Base-by-base conservation (phyloP, 2,888 invertebrate species). In the Agrotis exclamationis region DNA sequence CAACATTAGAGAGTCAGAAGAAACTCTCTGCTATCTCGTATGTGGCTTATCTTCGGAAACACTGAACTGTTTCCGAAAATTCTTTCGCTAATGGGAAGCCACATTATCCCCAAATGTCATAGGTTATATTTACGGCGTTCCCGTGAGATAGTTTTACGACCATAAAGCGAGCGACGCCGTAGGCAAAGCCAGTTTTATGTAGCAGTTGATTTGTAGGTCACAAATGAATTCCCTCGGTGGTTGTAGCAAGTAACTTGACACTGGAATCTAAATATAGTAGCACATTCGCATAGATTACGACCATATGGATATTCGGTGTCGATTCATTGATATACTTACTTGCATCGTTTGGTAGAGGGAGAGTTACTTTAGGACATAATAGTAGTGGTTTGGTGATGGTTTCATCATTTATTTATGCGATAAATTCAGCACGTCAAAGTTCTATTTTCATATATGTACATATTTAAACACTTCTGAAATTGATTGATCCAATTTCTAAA, bases 181-280 rank as follows among this genome's bases (percentile, higher is more conserved):
- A 14, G 24, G n/a, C n/a, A 56, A 14, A 14, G 33, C 56, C 33
- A 33, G 56, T n/a, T 77, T 80, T 80, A 80, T 82, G 81, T 77
- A 79, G 74, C 70, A 63, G 70, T 82, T 85, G 81, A 84, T 84
- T 83, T 81, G 84, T 84, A 83, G 84, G 83, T 80, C 77, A 82
- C 77, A 79, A 83, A 80, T 82, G 81, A 75, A 82, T 82, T 87
- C 88, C 85, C 87, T 82, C 68, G 81, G 85, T 73, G 87, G 85
- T 82, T 80, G 83, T 88, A 88, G 83, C 86, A 81, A 64, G 88
- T 79, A 88, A 88, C 71, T 58, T 51, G 80, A 88, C 63, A 76
- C 87, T 62, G 56, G 64, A n/a, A 24, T 80, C 84, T 88, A 88
- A 88, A 88, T 87, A 88, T 87, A 88, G 86, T 76, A 24, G 67